Conservation (phyloP, 1,140 invertebrate species). For the Heliconius himera region DNA sequence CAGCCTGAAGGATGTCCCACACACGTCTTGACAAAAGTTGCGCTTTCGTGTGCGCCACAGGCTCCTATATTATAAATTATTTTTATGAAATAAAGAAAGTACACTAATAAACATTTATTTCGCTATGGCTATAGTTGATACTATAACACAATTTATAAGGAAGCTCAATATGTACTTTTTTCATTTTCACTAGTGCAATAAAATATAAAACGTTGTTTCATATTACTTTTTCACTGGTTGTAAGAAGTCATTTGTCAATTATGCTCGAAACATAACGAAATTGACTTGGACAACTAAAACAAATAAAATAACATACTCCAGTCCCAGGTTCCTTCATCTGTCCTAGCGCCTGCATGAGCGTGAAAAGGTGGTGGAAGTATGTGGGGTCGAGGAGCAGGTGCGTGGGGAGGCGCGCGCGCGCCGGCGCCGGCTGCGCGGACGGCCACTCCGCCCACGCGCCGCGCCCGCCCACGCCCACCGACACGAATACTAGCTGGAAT, state of each 20-base stretch:
- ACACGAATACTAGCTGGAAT: conserved; percentile 91
- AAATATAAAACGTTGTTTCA: too few species aligned
- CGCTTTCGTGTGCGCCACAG: conserved; percentile 93
- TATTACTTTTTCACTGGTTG: too few species aligned
- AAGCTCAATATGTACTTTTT: too few species aligned
- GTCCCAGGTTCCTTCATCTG: conserved; percentile 89
- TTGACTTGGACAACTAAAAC: not conserved
- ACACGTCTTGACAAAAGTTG: conserved; percentile 94
- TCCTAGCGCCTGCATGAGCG: conserved; percentile 93
- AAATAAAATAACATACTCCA: conserved; percentile 79
- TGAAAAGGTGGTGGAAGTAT: conserved; percentile 95
- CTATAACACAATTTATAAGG: too few species aligned
- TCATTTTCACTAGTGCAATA: too few species aligned
- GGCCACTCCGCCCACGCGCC: conserved; percentile 88
- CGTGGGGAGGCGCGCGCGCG: conserved; percentile 91
- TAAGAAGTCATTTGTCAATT: too few species aligned
- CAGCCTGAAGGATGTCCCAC: conserved; percentile 95
- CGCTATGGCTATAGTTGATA: not conserved
- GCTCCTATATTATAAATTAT: conserved; percentile 78
- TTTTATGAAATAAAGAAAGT: not conserved
- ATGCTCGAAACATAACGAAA: too few species aligned
- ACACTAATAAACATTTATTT: not conserved
- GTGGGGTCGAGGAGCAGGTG: conserved; percentile 91
- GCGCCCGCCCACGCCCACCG: conserved; percentile 90
- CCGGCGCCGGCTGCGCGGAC: conserved; percentile 89